Evolutionary conservation across 2,113 vertebrate species (phyloP).

Genomic region (Trogon melanurus): DNA sequence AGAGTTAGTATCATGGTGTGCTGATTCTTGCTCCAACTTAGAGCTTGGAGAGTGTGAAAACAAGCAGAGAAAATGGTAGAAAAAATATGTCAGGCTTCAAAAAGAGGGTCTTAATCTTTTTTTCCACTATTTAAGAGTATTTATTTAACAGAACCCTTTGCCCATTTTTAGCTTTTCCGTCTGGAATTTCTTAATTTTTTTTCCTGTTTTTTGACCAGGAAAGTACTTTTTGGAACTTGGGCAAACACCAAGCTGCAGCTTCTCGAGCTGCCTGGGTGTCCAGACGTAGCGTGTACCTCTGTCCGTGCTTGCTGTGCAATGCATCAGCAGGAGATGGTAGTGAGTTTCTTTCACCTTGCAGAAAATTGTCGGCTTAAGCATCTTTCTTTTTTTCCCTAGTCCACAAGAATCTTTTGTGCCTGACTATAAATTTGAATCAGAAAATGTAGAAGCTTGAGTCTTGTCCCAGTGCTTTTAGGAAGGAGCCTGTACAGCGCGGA

Average conservation of each 20-base stretch:
- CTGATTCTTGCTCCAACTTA: neutral
- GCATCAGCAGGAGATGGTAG: neutral
- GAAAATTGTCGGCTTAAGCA: neutral
- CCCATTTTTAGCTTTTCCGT: neutral
- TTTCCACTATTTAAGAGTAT: neutral
- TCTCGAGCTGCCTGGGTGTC: neutral
- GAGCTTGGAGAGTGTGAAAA: neutral
- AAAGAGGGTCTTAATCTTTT: neutral
- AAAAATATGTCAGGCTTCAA: neutral
- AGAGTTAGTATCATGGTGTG: neutral
- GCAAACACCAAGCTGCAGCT: neutral
- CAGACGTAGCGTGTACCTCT: neutral
- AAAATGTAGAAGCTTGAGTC: neutral
- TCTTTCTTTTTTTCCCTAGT: neutral
- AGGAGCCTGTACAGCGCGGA: neutral
- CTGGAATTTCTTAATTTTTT: neutral
- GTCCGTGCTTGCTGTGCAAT: accelerated
- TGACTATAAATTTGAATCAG: neutral
- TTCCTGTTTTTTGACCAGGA: neutral
- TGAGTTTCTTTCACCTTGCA: neutral
- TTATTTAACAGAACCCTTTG: slow-evolving; percentile 12
- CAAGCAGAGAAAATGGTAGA: neutral
- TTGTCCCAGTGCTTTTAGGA: neutral
- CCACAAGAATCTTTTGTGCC: neutral
- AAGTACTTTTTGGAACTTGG: neutral